phyloP scores from a whole-genome alignment of 1,140 invertebrate genomes.

The Saccostrea glomerata region DNA sequence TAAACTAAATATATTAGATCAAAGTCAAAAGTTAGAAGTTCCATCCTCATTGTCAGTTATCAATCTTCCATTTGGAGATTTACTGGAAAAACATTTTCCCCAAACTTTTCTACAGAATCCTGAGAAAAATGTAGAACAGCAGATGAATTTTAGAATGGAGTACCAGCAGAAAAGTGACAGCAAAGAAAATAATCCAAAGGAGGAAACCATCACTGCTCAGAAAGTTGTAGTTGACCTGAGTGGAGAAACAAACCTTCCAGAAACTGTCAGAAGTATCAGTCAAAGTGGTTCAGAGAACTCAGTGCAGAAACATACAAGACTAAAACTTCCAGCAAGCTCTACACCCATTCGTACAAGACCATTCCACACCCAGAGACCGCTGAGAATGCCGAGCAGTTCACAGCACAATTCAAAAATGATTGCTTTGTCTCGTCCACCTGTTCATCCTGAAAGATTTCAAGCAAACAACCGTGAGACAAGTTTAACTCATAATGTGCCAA shows the following conservation, averaged over 20 bases:
- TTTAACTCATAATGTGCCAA: not conserved
- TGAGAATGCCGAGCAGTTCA: not conserved
- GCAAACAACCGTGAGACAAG: not conserved
- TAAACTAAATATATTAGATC: not conserved
- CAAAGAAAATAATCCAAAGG: not conserved
- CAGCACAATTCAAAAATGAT: not conserved
- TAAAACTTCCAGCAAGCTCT: not conserved
- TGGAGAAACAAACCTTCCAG: not conserved
- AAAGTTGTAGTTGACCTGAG: constrained; percentile 9
- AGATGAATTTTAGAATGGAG: not conserved
- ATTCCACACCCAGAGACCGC: not conserved
- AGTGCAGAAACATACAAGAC: not conserved
- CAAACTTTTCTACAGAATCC: not conserved
- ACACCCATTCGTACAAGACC: not conserved
- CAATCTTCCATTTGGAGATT: not conserved
- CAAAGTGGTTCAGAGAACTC: not conserved
- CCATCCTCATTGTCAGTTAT: constrained; percentile 12
- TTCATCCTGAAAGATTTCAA: constrained; percentile 1
- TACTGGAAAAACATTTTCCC: constrained; percentile 1
- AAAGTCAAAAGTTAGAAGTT: not conserved
- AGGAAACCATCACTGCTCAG: not conserved
- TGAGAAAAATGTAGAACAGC: not conserved
- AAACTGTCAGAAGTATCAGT: not conserved
- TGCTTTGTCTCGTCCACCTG: not conserved
- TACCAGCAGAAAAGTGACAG: not conserved